phyloP scores from a whole-genome alignment of 2,888 invertebrate species.

The Cephus sareptanus region DNA sequence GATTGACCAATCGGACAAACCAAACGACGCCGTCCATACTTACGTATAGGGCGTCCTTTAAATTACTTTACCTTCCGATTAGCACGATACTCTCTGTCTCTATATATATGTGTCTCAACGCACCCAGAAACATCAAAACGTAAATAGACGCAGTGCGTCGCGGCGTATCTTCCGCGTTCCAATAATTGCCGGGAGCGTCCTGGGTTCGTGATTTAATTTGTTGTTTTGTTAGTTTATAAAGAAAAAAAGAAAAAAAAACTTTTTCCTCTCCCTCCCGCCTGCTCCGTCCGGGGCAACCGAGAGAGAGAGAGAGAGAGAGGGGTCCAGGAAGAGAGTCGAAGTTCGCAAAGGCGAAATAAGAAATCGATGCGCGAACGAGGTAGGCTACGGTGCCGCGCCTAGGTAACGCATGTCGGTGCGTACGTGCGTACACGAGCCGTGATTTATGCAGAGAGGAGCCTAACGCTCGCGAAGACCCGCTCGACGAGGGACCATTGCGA shows the following conservation, averaged over 20 bases:
- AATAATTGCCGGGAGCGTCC: constrained; percentile 47
- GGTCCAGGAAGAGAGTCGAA: background rate
- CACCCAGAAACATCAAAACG: constrained; percentile 33
- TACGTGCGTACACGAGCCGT: constrained; percentile 49
- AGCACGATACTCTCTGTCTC: too few relatives aligned
- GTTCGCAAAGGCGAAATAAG: constrained; percentile 16
- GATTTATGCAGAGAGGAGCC: constrained; percentile 51
- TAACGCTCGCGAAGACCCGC: constrained; percentile 24
- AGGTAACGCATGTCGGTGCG: constrained; percentile 41
- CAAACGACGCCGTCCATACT: too few relatives aligned
- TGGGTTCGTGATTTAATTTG: constrained; percentile 17
- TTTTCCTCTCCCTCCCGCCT: background rate
- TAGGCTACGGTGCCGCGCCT: constrained; percentile 48
- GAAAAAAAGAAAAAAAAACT: background rate
- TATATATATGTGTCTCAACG: too few relatives aligned
- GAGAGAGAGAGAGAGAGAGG: too few relatives aligned
- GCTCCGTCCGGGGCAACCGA: too few relatives aligned
- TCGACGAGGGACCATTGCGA: too few relatives aligned
- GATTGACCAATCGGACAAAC: too few relatives aligned
- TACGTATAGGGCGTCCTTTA: too few relatives aligned
- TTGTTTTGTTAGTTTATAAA: background rate
- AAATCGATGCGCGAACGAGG: constrained; percentile 44
- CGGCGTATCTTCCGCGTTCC: constrained; percentile 52
- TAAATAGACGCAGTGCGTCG: constrained; percentile 45
- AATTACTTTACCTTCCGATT: too few relatives aligned